These are phyloP conservation scores for Helobdella robusta DNA, from an alignment of 2,888 invertebrate species.

Conservation along the genomic window DNA sequence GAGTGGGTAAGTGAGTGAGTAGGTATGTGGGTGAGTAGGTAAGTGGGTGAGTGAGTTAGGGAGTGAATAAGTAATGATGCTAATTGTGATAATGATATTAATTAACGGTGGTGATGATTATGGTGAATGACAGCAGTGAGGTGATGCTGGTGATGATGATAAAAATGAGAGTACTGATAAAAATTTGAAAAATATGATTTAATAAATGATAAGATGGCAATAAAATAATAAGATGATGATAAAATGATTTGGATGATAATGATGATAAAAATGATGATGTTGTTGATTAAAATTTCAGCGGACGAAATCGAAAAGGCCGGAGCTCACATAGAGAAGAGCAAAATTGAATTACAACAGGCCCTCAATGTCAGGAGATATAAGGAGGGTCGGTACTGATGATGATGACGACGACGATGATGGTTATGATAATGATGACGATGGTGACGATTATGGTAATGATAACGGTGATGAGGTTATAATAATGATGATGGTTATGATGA, in stretches of 20 bases:
- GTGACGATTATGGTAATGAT: conserved; percentile 4
- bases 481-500: conserved; percentile 5
- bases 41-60: too few relatives aligned
- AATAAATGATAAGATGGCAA: neutral
- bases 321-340: conserved; percentile 69
- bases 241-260: conserved; percentile 5
- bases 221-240: conserved; percentile 12
- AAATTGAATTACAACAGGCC: conserved; percentile 59
- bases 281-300: conserved; percentile 50
- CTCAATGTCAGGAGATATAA: neutral
- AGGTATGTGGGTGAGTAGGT: too few relatives aligned
- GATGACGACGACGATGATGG: conserved; percentile 16
- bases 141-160: conserved; percentile 19
- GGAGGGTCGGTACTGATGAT: neutral
- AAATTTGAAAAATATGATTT: neutral
- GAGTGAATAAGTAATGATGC: too few relatives aligned
- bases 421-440: conserved; percentile 17
- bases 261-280: conserved; percentile 15
- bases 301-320: conserved; percentile 69
- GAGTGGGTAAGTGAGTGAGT: too few relatives aligned
- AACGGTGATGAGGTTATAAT: conserved; percentile 9
- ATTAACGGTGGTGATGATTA: neutral
- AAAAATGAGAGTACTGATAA: conserved; percentile 21
- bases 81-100: neutral
- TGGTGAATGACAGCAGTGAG: neutral